A percentile compares a stretch with the other conserved stretches of the same genome.
Evolutionary conservation across 1,140 invertebrate species (phyloP).

Genomic region (Onthophagus taurus): DNA sequence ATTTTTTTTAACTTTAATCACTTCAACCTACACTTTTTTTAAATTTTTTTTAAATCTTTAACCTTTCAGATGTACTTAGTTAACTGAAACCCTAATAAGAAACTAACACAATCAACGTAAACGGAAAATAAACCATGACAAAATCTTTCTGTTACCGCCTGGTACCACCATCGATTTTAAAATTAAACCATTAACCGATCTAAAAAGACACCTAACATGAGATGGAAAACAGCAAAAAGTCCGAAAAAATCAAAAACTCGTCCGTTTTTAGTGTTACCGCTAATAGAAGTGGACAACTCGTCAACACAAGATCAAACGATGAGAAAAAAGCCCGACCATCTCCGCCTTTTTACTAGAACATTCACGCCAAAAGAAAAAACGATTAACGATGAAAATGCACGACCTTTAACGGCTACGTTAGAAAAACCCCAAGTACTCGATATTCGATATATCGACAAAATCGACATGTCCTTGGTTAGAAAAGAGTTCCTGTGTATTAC

Average conservation of each 20-base stretch:
- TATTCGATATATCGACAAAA: constrained; percentile 41
- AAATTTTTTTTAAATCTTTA: too few relatives aligned
- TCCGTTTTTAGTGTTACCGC: constrained; percentile 23
- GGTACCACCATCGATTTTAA: too few relatives aligned
- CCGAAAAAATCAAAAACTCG: constrained; percentile 13
- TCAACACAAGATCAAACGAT: constrained; percentile 20
- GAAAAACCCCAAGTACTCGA: constrained; percentile 48
- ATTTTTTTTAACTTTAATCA: too few relatives aligned
- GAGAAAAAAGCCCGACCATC: constrained; percentile 23
- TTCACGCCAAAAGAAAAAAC: constrained; percentile 39
- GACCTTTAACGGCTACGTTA: constrained; percentile 49
- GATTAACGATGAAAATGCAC: constrained; percentile 24
- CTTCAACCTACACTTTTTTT: too few relatives aligned
- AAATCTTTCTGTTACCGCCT: too few relatives aligned
- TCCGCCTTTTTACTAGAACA: constrained; percentile 35
- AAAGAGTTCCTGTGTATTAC: constrained; percentile 44
- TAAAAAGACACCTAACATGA: too few relatives aligned
- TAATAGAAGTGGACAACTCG: constrained; percentile 12
- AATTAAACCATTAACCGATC: too few relatives aligned
- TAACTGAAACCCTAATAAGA: too few relatives aligned
- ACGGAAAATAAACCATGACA: too few relatives aligned
- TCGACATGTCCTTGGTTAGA: constrained; percentile 52
- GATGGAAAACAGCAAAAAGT: too few relatives aligned
- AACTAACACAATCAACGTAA: too few relatives aligned
- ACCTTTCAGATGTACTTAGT: too few relatives aligned